Percentiles rank a stretch among this genome's conserved stretches.
Conservation (phyloP, 37 sponge, comb jelly and placozoan genomes). For the Amphimedon queenslandica region DNA sequence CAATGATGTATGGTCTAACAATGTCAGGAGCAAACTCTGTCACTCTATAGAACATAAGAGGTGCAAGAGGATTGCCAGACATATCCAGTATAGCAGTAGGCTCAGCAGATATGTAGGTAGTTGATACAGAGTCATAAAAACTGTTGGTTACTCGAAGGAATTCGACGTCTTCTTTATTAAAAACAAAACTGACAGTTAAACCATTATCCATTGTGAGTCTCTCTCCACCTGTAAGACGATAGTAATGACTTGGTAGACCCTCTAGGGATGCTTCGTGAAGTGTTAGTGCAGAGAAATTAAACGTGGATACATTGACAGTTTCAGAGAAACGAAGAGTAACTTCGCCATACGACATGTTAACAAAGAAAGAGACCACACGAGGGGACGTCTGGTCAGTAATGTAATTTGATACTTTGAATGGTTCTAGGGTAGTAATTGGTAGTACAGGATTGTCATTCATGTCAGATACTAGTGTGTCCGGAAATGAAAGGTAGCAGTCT, state of each 20-base stretch:
- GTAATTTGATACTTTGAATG: constrained; percentile 34
- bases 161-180: constrained; percentile 55
- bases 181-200: constrained; percentile 55
- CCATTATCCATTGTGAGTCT: constrained; percentile 46
- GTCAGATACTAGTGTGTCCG: constrained; percentile 50
- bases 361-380: constrained; percentile 41
- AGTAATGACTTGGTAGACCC: constrained; percentile 3
- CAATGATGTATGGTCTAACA: constrained; percentile 50
- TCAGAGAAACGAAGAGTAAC: constrained; percentile 68
- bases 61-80: constrained; percentile 49
- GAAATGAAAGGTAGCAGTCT: constrained; percentile 69
- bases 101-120: constrained; percentile 50
- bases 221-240: constrained; percentile 70
- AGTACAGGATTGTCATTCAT: constrained; percentile 56
- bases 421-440: constrained; percentile 14
- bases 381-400: constrained; percentile 60
- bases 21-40: constrained; percentile 31
- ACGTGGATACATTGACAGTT: constrained; percentile 70
- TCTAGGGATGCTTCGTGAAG: constrained; percentile 12
- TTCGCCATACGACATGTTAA: constrained; percentile 81
- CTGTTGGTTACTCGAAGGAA: constrained; percentile 15
- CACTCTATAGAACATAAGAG: constrained; percentile 18
- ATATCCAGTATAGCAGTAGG: constrained; percentile 65
- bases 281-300: constrained; percentile 53
- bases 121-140: constrained; percentile 11